Evolutionary conservation across 2,113 vertebrate species (phyloP).

Genomic region (Ursus arctos): DNA sequence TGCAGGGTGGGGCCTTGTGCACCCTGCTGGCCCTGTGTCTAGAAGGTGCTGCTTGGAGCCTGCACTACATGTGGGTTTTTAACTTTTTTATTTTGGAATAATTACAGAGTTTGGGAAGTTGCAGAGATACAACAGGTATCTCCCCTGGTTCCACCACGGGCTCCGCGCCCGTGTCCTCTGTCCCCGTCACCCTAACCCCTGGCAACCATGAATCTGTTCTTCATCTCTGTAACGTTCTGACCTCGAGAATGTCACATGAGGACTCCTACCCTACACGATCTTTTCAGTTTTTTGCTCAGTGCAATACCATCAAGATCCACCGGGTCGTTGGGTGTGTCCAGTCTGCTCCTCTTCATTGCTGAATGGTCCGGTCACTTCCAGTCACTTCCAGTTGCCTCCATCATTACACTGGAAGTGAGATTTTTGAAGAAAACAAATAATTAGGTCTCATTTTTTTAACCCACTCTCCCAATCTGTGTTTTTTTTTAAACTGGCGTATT

Average conservation of each 20-base stretch:
- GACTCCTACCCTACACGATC: background rate
- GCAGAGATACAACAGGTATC: rapidly evolving
- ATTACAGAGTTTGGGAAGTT: background rate
- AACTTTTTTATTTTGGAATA: background rate
- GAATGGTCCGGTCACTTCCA: too few relatives aligned
- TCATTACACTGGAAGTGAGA: background rate
- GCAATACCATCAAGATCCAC: rapidly evolving
- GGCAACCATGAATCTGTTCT: background rate
- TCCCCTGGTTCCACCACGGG: rapidly evolving
- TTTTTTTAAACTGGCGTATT: background rate
- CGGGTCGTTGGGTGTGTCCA: rapidly evolving
- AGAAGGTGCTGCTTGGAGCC: background rate
- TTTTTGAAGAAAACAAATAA: background rate
- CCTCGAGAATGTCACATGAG: background rate
- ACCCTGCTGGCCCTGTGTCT: background rate
- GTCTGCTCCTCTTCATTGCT: too few relatives aligned
- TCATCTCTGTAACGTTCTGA: background rate
- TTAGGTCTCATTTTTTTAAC: background rate
- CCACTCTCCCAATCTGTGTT: background rate
- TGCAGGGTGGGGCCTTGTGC: rapidly evolving
- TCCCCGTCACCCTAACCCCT: rapidly evolving
- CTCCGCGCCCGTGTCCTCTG: background rate
- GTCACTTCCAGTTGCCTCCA: background rate
- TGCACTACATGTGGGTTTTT: background rate
- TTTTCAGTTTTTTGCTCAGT: background rate